Base-by-base conservation (phyloP, 2,797 vertebrate species). In the Podarcis siculus region DNA sequence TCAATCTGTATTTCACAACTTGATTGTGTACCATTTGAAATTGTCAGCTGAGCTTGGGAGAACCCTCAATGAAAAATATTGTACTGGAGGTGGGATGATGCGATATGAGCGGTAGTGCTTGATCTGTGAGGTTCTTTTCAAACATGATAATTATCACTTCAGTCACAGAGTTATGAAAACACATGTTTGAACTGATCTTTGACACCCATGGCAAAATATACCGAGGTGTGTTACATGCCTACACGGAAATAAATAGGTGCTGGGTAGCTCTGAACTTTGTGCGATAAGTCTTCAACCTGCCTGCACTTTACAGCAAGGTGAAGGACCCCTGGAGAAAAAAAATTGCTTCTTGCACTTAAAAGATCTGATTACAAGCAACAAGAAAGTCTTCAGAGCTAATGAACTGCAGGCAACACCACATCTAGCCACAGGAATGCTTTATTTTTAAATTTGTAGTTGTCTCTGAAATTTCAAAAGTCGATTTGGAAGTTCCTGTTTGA, bases 301-400 rank as follows among this genome's bases (percentile, higher is more conserved):
- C 73, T 76, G 8, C 37, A 42, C 25, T 79, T 10, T 27, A 37
- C 49, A 78, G 3, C 13, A 55, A 55, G 13, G 13, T 55, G 3
- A 15, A 55, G 13, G 13, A 55, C 49, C 13, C 13, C 13, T 15
- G 13, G 49, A 1, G 3, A 0, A 4, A 37, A 10, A 9, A 0
- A 13, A 6, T n/a, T 77, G 4, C 13, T 80, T 25, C 45, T 55
- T 55, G 13, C 78, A 32, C 49, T 79, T 79, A 19, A 80, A 2
- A 8, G 2, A 27, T 3, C 61, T 39, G 25, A 64, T 17, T 39
- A 39, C 35, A 23, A 35, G 32, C 61, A 79, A 61, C 58, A 61
- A 64, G 61, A 15, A 61, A 35, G 32, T 61, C 32, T 37, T 4
- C n/a, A 10, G 21, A 17, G 5, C 5, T 39, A 19, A 7, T 37